A percentile compares a stretch with the other conserved stretches of the same genome.
phyloP scores from a whole-genome alignment of 2,888 invertebrate species.

The Brachyptera putata region DNA sequence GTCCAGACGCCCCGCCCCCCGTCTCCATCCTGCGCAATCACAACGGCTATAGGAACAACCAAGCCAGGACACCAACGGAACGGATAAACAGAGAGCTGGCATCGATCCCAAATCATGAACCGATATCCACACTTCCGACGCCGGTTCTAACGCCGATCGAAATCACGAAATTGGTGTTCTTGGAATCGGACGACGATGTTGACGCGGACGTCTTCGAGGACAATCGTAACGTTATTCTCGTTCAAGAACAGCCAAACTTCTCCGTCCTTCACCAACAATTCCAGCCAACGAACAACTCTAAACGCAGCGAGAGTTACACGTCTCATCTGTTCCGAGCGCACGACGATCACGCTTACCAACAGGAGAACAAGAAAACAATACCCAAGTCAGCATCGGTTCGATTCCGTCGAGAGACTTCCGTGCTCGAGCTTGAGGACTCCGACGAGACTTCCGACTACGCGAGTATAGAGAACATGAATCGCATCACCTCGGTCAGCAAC shows the following conservation, averaged over 20 bases:
- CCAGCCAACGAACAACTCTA: conserved; percentile 44
- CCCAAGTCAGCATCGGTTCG: conserved; percentile 56
- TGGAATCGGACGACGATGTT: conserved; percentile 63
- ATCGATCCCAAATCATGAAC: conserved; percentile 70
- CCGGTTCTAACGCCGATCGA: conserved; percentile 64
- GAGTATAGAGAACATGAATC: conserved; percentile 62
- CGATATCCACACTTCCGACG: conserved; percentile 54
- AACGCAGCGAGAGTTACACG: conserved; percentile 53
- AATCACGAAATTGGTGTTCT: conserved; percentile 62
- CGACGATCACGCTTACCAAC: background rate
- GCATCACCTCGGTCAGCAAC: conserved; percentile 50
- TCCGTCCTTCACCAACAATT: conserved; percentile 52
- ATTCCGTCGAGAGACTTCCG: conserved; percentile 46
- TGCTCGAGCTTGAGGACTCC: conserved; percentile 52
- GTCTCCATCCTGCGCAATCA: background rate
- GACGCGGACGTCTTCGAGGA: conserved; percentile 37
- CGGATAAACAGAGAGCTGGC: conserved; percentile 61
- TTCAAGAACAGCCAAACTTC: conserved; percentile 40
- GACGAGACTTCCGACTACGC: conserved; percentile 70
- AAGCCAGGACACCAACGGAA: conserved; percentile 11
- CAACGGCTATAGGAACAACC: conserved; percentile 21
- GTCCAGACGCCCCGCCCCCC: background rate
- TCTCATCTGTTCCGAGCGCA: conserved; percentile 45
- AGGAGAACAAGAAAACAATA: conserved; percentile 37
- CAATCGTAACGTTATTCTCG: conserved; percentile 36